These are phyloP conservation scores for Amphipyra tragopoginis DNA, from an alignment of 2,888 invertebrate species.

Conservation along the genomic window DNA sequence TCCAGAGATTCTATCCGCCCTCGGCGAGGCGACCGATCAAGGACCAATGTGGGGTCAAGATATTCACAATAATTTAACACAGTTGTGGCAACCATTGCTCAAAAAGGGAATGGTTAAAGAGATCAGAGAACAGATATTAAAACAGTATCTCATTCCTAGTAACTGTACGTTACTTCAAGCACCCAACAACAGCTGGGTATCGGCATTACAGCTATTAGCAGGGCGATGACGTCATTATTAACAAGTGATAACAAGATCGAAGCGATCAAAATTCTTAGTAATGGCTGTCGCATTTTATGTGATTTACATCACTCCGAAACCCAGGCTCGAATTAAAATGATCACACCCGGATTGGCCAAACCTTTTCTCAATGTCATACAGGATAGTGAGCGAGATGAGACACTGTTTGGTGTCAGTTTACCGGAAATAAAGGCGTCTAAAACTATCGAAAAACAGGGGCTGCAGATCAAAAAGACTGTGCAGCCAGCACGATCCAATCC, in stretches of 20 bases:
- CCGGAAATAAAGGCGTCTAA: conserved; percentile 35
- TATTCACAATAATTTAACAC: conserved; percentile 5
- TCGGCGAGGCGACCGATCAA: conserved; percentile 19
- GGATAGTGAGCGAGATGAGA: conserved; percentile 30
- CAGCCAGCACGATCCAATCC: not conserved
- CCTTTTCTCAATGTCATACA: conserved; percentile 30
- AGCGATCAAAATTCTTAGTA: conserved; percentile 14
- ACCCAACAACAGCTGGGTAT: conserved; percentile 20
- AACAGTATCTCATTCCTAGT: conserved; percentile 10
- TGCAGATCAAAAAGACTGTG: conserved; percentile 26
- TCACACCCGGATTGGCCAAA: conserved; percentile 22
- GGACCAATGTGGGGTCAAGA: conserved; percentile 3
- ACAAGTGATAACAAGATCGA: conserved; percentile 15
- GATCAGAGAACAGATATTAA: conserved; percentile 9
- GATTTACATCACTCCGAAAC: conserved; percentile 16
- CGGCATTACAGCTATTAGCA: conserved; percentile 17
- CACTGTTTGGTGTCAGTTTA: conserved; percentile 22
- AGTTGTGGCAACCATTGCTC: conserved; percentile 12
- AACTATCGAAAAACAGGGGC: conserved; percentile 27
- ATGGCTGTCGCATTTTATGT: conserved; percentile 14
- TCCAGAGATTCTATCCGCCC: conserved; percentile 17
- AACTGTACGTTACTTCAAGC: conserved; percentile 21
- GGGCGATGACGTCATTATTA: conserved; percentile 13
- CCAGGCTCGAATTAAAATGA: conserved; percentile 9
- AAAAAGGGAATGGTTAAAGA: conserved; percentile 9